Base-by-base conservation (phyloP, 1,140 invertebrate species). In the Mactra quadrangularis region DNA sequence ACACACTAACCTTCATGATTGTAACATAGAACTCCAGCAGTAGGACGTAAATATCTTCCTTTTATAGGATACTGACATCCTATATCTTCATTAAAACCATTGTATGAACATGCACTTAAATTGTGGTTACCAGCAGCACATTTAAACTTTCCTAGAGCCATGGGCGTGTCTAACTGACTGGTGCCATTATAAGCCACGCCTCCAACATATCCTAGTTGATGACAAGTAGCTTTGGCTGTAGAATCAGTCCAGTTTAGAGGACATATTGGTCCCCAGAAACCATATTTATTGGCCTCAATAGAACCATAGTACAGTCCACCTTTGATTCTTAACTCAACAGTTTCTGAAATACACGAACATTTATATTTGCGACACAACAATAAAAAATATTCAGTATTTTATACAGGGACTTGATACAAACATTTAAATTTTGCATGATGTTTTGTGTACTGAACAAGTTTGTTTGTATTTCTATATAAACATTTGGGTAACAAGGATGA, bases 181-280 rank as follows among this genome's bases (percentile, higher is more conserved):
- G 62, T 57, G 0, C 72, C 82, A 47, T 72, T 79, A 68, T 62
- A 87, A 7, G 74, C 62, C 22, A 86, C 50, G 6, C 87, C 87
- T 45, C 85, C 85, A 3, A 47, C 41, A 38, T 64, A 86, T 0
- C 77, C 77, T 19, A 86, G 62, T 25, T 84, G 81, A 19, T 72
- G 74, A 57, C 87, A 88, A 19, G 87, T 75, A 25, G 81, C 83
- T 15, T 77, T 82, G 11, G 87, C 87, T 9, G 76, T 79, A 3
- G 57, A 35, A 52, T 88, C 82, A 38, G 75, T 79, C 87, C 87
- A 88, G 35, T 76, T 82, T 27, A 38, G 64, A 55, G 84, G 82
- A 60, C 87, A 88, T 1, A 88, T 83, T 0, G 87, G 87, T 4
- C 87, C 87, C 85, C 85, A 88, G 83, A 88, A 85, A 13, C 87